Conservation (phyloP, 2,888 invertebrate genomes). For the Onthophagus sagittarius region DNA sequence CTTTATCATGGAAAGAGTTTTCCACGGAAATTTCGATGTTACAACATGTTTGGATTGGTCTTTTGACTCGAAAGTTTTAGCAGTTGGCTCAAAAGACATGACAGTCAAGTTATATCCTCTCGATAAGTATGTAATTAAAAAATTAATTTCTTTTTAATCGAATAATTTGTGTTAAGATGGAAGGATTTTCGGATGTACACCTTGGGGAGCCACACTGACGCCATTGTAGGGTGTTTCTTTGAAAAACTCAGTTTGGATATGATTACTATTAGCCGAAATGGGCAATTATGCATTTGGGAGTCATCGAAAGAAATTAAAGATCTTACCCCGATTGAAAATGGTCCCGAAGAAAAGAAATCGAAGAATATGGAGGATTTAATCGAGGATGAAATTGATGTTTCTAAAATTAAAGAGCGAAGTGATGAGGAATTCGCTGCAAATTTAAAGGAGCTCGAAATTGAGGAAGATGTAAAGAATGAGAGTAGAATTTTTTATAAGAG, state of each 20-base stretch:
- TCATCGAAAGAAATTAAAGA: slow-evolving; percentile 71
- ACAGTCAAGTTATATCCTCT: slow-evolving; percentile 79
- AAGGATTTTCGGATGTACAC: slow-evolving; percentile 73
- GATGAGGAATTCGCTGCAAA: slow-evolving; percentile 44
- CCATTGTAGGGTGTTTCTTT: slow-evolving; percentile 84
- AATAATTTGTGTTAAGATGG: slow-evolving; percentile 39
- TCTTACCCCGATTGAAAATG: slow-evolving; percentile 49
- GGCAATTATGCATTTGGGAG: slow-evolving; percentile 83
- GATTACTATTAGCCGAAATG: slow-evolving; percentile 78
- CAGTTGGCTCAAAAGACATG: slow-evolving; percentile 89
- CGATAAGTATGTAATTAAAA: slow-evolving; percentile 52
- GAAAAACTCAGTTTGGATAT: slow-evolving; percentile 81
- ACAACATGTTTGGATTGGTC: slow-evolving; percentile 92
- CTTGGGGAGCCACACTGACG: slow-evolving; percentile 80
- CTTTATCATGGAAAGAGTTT: slow-evolving; percentile 79
- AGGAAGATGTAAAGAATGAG: slow-evolving; percentile 46
- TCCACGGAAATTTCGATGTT: slow-evolving; percentile 77
- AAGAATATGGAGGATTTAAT: slow-evolving; percentile 52
- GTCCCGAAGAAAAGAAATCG: slow-evolving; percentile 13
- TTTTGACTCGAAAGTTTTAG: slow-evolving; percentile 80
- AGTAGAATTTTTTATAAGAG: slow-evolving; percentile 64
- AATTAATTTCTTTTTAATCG: background rate
- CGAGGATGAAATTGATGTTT: slow-evolving; percentile 65
- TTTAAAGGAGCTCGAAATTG: slow-evolving; percentile 49
- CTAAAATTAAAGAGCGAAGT: slow-evolving; percentile 56